Base-by-base conservation (phyloP, 2,888 invertebrate species). In the Microdon myrmicae region DNA sequence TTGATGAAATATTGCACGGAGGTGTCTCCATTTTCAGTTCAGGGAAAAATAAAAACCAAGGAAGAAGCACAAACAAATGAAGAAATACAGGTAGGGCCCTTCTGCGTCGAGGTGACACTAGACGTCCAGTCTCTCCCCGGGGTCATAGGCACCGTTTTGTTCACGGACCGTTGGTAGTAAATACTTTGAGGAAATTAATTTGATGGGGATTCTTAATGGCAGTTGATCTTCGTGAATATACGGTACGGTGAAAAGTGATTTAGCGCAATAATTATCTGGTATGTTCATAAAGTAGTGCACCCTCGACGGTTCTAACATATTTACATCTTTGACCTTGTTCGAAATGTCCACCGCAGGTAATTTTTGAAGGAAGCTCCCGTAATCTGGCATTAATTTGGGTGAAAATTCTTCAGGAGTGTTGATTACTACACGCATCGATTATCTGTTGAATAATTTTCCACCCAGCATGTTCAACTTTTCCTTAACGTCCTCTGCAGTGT, bases 121-220 rank as follows among this genome's bases (percentile, higher is more conserved):
- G n/a, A n/a, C n/a, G n/a, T n/a, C 83, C 3, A 92, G 72, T 68
- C 82, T 83, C 0, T 91, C 92, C 0, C 96, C 96, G 2, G 92
- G 90, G 0, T 96, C 96, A 76, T 96, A 97, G 0, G 96, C 96
- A 0, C 96, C 95, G 59, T 94, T 94, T 73, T 92, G 92, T 78
- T 96, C 96, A 53, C 96, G 83, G 0, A 92, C 83, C 66, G 93
- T 88, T 0, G 92, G 88, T 74, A 94, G 88, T 2, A 96, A 81
- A 75, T 91, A 96, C 74, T 92, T 90, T 0, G 90, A 87, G 0
- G 90, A 86, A 20, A 96, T 72, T 28, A 96, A 82, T 72, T 88
- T 85, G 0, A 92, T 88, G 2, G 95, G 78, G 0, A 96, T 86
- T 37, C 87, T 81, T 16, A 96, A 76, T 67, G 86, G 84, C 0